Evolutionary conservation across 2,113 vertebrate genomes (phyloP), one percentile per base, ranked within the genome.

Genomic region (Bufo bufo): DNA sequence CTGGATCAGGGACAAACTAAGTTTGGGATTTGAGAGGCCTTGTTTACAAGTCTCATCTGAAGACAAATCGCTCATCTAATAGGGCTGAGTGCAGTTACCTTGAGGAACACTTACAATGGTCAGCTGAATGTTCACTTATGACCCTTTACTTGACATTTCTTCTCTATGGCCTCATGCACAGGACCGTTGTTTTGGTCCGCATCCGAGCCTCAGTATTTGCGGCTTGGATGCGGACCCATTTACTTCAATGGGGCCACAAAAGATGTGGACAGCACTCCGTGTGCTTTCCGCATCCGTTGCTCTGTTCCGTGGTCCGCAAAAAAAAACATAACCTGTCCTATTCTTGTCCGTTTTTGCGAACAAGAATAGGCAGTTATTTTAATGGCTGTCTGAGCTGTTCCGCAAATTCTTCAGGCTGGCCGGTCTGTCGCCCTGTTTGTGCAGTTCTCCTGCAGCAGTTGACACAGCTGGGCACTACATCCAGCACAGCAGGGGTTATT

Each of bases 401-500:
- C 33, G 33, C 33, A 33, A 33, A 33, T 56, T 13, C 50, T 77
- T 20, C 20, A 54, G 49, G 75, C 17, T 11, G 50, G 10, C 23
- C 50, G 10, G 56, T 52, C 50, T 78, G 33, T 50, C 7, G 77
- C 85, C 74, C 58, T 86, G 4, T 6, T 49, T 65, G 58, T 65
- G 59, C 43, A 16, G 1, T 33, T 4, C 43, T 77, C 54, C 52
- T 49, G 43, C 7, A 14, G 54, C 54, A 12, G 43, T 63, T 66
- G 61, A 33, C 63, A 54, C 77, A 81, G 63, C 77, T 72, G 50
- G 23, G 50, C 23, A 33, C 17, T 20, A 11, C 56, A 72, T 82
- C 65, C 66, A 81, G 86, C 65, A 74, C 45, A n/a, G 33, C 71
- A 66, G n/a, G 71, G 78, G 87, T 88, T 88, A 88, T 47, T 83